Conservation (phyloP, 2,888 invertebrate species). For the Apomyelois bistriatella region DNA sequence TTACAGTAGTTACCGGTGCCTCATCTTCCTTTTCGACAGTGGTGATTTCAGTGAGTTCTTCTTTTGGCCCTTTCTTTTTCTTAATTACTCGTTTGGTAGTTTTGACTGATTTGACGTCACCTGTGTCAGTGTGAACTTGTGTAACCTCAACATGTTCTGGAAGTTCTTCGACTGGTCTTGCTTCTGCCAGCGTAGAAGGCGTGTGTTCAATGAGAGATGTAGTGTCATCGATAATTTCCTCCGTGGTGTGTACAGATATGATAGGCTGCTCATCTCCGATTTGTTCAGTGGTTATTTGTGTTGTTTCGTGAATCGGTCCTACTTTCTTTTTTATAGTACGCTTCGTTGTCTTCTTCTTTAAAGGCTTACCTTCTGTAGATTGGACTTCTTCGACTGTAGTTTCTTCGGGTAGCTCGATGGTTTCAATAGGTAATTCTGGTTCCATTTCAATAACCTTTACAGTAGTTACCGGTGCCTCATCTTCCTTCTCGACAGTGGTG, state of each 20-base stretch:
- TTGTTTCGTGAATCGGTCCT: slow-evolving; percentile 23
- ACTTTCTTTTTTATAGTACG: slow-evolving; percentile 24
- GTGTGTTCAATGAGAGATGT: slow-evolving; percentile 23
- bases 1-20: slow-evolving; percentile 30
- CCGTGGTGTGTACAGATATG: slow-evolving; percentile 24
- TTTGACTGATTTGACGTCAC: slow-evolving; percentile 21
- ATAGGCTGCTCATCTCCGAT: slow-evolving; percentile 23
- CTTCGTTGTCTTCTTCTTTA: slow-evolving; percentile 22
- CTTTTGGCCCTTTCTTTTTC: slow-evolving; percentile 46
- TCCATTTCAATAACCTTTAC: slow-evolving; percentile 31
- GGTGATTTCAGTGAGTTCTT: slow-evolving; percentile 29
- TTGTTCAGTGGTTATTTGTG: slow-evolving; percentile 35
- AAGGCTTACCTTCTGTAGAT: slow-evolving; percentile 21
- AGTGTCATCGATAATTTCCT: slow-evolving; percentile 28
- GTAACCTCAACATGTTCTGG: slow-evolving; percentile 23
- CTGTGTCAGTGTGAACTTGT: slow-evolving; percentile 23
- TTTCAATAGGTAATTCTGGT: slow-evolving; percentile 21
- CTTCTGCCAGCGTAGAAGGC: slow-evolving; percentile 15
- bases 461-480: slow-evolving; percentile 31
- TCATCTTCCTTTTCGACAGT: slow-evolving; percentile 29
- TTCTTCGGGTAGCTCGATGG: slow-evolving; percentile 27
- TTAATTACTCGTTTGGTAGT: slow-evolving; percentile 31
- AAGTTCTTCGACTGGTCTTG: slow-evolving; percentile 23
- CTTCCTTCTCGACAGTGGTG: slow-evolving; percentile 42
- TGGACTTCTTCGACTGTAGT: slow-evolving; percentile 25